These are phyloP conservation scores for Taurulus bubalis DNA, from an alignment of 2,113 vertebrate species.

Conservation along the genomic window DNA sequence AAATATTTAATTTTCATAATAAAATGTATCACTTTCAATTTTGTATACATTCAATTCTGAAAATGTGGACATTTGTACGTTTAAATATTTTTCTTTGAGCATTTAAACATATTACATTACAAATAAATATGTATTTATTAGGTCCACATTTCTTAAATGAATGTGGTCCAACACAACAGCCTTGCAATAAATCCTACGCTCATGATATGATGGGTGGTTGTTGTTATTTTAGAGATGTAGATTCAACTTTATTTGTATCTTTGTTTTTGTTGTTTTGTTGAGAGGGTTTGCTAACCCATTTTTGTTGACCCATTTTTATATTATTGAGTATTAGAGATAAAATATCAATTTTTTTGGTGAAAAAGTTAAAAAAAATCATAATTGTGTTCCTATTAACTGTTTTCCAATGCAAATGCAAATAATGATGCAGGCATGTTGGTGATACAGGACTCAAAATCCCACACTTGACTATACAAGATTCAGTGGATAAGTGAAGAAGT, in stretches of 20 bases:
- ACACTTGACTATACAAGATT: neutral
- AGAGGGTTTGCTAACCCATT: neutral
- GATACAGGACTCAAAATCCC: neutral
- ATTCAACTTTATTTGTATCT: neutral
- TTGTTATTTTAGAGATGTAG: neutral
- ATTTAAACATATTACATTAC: neutral
- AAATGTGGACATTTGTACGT: neutral
- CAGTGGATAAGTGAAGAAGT: neutral
- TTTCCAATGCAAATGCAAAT: neutral
- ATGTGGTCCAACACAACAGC: neutral
- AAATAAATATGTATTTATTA: neutral
- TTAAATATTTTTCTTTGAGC: neutral
- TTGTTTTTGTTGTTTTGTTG: neutral
- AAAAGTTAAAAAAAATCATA: neutral
- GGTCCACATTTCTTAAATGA: too few relatives aligned
- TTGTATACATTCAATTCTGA: too few relatives aligned
- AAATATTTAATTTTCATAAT: neutral
- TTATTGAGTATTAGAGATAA: neutral
- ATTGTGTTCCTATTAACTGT: neutral
- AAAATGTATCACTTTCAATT: neutral
- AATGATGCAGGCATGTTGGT: neutral
- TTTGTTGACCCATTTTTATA: neutral
- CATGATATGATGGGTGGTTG: neutral
- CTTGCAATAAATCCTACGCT: neutral
- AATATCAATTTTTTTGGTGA: neutral